A percentile compares a stretch with the other conserved stretches of the same genome.
phyloP scores from a whole-genome alignment of 2,113 vertebrate genomes.

The Muscicapa adusta region DNA sequence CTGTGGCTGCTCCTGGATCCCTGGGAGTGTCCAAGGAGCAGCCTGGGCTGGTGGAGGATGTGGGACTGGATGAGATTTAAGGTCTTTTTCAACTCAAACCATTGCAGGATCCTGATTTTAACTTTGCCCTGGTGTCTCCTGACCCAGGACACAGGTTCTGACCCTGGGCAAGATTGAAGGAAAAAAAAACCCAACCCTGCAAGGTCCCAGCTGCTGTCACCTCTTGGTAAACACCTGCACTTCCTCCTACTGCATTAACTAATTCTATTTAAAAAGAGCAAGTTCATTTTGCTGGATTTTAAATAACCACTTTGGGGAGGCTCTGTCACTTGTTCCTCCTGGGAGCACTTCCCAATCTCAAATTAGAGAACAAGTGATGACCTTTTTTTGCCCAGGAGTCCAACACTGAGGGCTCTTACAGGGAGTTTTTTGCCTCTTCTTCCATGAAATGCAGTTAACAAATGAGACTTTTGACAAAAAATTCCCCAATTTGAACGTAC shows the following conservation, averaged over 20 bases:
- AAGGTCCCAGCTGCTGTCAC: not conserved
- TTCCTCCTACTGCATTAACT: not conserved
- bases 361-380: slow-evolving; percentile 16
- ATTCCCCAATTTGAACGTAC: not conserved
- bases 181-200: not conserved
- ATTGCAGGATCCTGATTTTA: too few species aligned
- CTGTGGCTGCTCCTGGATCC: not conserved
- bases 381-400: not conserved
- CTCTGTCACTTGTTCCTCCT: not conserved
- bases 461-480: not conserved
- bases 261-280: not conserved
- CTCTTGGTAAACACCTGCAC: not conserved
- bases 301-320: not conserved
- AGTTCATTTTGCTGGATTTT: not conserved
- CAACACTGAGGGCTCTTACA: not conserved
- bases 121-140: not conserved
- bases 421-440: not conserved
- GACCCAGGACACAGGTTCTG: not conserved
- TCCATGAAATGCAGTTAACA: not conserved
- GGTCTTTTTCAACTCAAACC: not conserved
- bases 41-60: rapidly evolving
- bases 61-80: not conserved
- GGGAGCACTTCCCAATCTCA: not conserved
- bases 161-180: not conserved
- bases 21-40: not conserved